phyloP scores from a whole-genome alignment of 2,113 vertebrate species.

The Equus przewalskii region DNA sequence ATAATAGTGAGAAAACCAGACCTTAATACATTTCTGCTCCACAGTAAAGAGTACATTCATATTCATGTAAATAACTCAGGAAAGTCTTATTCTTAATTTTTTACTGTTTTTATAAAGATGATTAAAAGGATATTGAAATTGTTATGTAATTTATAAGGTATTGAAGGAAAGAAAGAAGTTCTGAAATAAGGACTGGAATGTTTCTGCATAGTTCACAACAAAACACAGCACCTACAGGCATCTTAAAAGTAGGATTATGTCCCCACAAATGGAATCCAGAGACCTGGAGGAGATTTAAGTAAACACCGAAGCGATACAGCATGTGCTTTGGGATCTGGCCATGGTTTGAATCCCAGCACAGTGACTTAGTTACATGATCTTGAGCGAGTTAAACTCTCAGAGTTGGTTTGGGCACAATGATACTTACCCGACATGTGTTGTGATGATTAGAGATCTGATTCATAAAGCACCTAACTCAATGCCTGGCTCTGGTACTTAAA shows the following conservation, averaged over 20 bases:
- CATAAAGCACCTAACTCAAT: not conserved
- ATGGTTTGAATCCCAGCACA: not conserved
- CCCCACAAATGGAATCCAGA: not conserved
- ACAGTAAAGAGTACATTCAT: not conserved
- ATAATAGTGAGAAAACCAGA: not conserved
- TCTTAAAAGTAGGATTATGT: not conserved
- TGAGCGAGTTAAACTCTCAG: not conserved
- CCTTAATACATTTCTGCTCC: not conserved
- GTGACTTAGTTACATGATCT: not conserved
- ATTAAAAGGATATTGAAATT: slow-evolving; percentile 5
- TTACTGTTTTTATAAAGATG: slow-evolving; percentile 35
- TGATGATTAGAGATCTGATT: not conserved
- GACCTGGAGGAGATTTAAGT: not conserved
- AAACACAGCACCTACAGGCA: not conserved
- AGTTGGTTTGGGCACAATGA: not conserved
- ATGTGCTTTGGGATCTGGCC: not conserved
- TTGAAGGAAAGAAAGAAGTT: not conserved
- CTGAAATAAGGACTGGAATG: slow-evolving; percentile 10
- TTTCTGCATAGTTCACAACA: slow-evolving; percentile 8
- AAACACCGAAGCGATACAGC: not conserved
- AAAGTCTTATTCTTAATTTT: slow-evolving; percentile 18
- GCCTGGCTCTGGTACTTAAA: not conserved
- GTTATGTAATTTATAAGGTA: not conserved
- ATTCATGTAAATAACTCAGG: slow-evolving; percentile 33
- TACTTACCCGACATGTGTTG: not conserved